A percentile compares a stretch with the other conserved stretches of the same genome.
Evolutionary conservation across 2,888 invertebrate species (phyloP).

Genomic region (Formica aserva): DNA sequence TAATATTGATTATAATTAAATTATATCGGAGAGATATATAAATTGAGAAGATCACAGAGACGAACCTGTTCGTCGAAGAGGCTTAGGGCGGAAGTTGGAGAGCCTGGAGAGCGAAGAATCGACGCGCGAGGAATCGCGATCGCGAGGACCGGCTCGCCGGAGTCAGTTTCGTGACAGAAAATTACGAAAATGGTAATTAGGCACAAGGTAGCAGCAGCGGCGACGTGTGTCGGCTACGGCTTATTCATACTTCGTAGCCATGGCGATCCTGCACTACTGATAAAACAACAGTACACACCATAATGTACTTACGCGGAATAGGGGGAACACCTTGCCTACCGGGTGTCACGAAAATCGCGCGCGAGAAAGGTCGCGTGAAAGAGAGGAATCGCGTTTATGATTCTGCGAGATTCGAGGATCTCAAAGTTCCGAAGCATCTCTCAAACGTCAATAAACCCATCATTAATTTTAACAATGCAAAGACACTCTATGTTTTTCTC

Average conservation of each 20-base stretch:
- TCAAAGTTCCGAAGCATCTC: neutral
- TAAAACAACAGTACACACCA: conserved; percentile 85
- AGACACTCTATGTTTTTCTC: neutral
- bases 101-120: neutral
- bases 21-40: neutral
- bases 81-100: conserved; percentile 19
- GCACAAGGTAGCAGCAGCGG: conserved; percentile 73
- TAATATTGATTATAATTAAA: neutral
- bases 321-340: conserved; percentile 78
- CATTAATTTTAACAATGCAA: neutral
- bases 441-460: neutral
- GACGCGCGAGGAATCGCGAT: conserved; percentile 39
- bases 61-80: conserved; percentile 29
- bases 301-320: conserved; percentile 81
- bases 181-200: conserved; percentile 83
- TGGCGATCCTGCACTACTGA: conserved; percentile 85
- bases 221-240: conserved; percentile 77
- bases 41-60: conserved; percentile 6
- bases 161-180: conserved; percentile 76
- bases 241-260: conserved; percentile 84
- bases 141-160: conserved; percentile 47
- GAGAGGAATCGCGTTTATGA: neutral
- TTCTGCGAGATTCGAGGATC: neutral
- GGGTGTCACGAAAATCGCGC: conserved; percentile 73
- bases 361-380: neutral